Evolutionary conservation across 2,797 vertebrate genomes (phyloP).

Genomic region (Cichlasoma orientale): DNA sequence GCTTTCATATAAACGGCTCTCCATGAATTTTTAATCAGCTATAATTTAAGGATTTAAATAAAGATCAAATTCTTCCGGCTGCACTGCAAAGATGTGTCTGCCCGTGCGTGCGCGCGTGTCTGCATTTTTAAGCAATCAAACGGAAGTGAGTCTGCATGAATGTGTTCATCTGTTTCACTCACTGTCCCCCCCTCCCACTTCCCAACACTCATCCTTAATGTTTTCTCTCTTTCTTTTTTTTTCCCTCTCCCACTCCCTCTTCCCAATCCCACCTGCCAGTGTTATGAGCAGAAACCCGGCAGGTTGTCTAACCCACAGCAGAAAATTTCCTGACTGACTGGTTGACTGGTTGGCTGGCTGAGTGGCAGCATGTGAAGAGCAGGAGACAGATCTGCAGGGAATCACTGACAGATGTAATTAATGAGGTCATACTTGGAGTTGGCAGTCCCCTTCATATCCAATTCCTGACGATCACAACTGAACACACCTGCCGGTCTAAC

Average conservation of each 20-base stretch:
- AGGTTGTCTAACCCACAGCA: constrained; percentile 76
- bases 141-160: constrained; percentile 62
- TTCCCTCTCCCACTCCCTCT: constrained; percentile 16
- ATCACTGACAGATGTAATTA: constrained; percentile 85
- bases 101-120: constrained; percentile 21
- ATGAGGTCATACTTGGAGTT: constrained; percentile 80
- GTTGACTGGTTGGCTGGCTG: constrained; percentile 74
- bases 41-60: constrained; percentile 85
- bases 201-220: constrained; percentile 32
- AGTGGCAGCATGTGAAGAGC: constrained; percentile 79
- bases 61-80: constrained; percentile 81
- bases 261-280: constrained; percentile 71
- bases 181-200: constrained; percentile 10
- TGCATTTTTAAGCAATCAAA: constrained; percentile 66
- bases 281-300: constrained; percentile 70
- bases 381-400: constrained; percentile 78
- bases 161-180: constrained; percentile 67
- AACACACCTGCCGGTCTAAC: constrained; percentile 76
- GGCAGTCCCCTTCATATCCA: constrained; percentile 79
- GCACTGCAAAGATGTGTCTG: constrained; percentile 68
- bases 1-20: constrained; percentile 78
- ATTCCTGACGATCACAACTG: constrained; percentile 76
- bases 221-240: constrained; percentile 30
- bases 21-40: constrained; percentile 82
- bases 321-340: constrained; percentile 79